A percentile compares a stretch with the other conserved stretches of the same genome.
phyloP scores from a whole-genome alignment of 2,888 invertebrate genomes.

The Buathra laborator region DNA sequence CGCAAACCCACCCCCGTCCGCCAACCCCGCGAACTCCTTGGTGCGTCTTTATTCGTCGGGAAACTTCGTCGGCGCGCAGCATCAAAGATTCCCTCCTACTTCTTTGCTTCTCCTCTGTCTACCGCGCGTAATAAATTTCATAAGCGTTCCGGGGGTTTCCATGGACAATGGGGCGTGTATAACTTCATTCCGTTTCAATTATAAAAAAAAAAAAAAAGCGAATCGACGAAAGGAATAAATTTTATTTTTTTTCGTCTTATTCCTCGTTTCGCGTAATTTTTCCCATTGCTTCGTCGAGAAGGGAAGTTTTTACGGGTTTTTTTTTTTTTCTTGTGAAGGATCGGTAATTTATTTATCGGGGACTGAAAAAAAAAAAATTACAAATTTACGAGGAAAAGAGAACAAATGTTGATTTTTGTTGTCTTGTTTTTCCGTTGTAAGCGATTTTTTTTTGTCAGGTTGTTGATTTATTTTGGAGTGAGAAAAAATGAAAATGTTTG shows the following conservation, averaged over 20 bases:
- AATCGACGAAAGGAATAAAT: not conserved
- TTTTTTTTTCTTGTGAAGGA: no score
- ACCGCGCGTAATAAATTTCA: slow-evolving; percentile 48
- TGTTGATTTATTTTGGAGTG: not conserved
- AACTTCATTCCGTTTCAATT: slow-evolving; percentile 42
- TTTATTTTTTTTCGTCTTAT: not conserved
- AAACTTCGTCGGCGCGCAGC: slow-evolving; percentile 26
- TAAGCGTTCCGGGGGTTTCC: slow-evolving; percentile 28
- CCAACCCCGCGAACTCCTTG: not conserved
- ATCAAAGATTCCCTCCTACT: slow-evolving; percentile 10
- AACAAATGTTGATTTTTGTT: not conserved
- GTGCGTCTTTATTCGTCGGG: slow-evolving; percentile 58
- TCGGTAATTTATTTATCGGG: no score
- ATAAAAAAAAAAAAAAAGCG: not conserved
- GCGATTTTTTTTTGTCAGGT: not conserved
- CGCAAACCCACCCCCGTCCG: slow-evolving; percentile 50
- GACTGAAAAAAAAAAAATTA: no score
- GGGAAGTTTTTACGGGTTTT: no score
- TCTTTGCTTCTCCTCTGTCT: slow-evolving; percentile 12
- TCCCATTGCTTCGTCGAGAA: no score
- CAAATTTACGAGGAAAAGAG: not conserved
- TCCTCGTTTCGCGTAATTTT: no score
- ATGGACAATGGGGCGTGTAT: slow-evolving; percentile 52
- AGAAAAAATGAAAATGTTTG: slow-evolving; percentile 14
- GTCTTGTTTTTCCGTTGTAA: not conserved